Evolutionary conservation across 2,797 vertebrate species (phyloP).

Genomic region (Pampus argenteus): DNA sequence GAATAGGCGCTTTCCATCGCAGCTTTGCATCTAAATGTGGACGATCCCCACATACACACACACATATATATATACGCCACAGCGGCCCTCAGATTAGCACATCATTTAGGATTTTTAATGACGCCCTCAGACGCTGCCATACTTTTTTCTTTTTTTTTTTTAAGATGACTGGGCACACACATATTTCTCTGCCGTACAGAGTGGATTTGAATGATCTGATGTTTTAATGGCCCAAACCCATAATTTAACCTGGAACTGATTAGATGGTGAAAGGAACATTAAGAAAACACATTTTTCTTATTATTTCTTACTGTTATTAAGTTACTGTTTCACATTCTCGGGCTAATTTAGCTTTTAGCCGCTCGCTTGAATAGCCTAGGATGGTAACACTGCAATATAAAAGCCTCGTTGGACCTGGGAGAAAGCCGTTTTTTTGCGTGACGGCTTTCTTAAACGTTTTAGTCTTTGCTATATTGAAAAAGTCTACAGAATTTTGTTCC

Average conservation of each 20-base stretch:
- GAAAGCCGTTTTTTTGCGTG: too few relatives aligned
- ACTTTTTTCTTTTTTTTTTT: background rate
- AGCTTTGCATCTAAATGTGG: constrained; percentile 78
- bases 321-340: too few relatives aligned
- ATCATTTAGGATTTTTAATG: constrained; percentile 75
- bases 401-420: background rate
- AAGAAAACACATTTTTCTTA: background rate
- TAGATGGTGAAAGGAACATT: background rate
- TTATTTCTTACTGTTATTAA: background rate
- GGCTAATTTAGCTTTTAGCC: too few relatives aligned
- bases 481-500: background rate
- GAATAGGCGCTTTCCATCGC: constrained; percentile 49
- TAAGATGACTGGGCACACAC: background rate
- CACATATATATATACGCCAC: constrained; percentile 1
- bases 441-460: background rate
- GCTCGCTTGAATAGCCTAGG: too few relatives aligned
- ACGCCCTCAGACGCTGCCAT: constrained; percentile 37
- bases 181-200: background rate
- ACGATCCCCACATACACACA: constrained; percentile 20
- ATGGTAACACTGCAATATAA: too few relatives aligned
- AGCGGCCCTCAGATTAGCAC: constrained; percentile 66
- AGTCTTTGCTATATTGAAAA: background rate
- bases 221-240: too few relatives aligned
- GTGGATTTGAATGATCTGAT: background rate
- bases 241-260: background rate